Evolutionary conservation across 2,888 invertebrate genomes (phyloP), one percentile per base, ranked within the genome.

Genomic region (Mycalesis mineus): DNA sequence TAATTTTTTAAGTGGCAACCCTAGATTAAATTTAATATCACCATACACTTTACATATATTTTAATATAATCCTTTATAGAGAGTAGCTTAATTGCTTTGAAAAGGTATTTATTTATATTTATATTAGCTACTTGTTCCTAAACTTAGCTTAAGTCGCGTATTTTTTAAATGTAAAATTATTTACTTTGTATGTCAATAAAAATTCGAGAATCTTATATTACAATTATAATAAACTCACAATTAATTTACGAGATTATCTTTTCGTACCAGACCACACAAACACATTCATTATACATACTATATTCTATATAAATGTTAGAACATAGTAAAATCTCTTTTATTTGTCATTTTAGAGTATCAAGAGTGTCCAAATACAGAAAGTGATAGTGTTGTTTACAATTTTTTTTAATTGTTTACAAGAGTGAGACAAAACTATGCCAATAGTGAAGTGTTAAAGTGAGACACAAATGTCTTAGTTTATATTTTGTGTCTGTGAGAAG

Each of bases 131-230:
- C 14, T 47, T 47, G 33, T 22, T 28, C 22, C 37, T 49, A 39
- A 39, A n/a, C 39, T 39, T 49, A 29, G 29, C 6, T 44, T 40
- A 37, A 49, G 37, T 39, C 39, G n/a, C 49, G 6, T 15, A 39
- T 14, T 37, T 15, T 37, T 39, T 48, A 5, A 17, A n/a, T 49
- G 13, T 14, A 49, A 49, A 49, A 39, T 13, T 11, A 37, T 36
- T 14, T 28, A 17, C 2, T 37, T 49, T 28, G 13, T 49, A 49
- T 49, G 37, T 28, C 22, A 39, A 39, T 14, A 28, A 28, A 39
- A 39, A 49, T 49, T 49, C 37, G 49, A 49, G 49, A 39, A 22
- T 37, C 31, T 49, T 49, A 37, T 1, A 13, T 28, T 9, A 37
- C 6, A 49, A 33, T n/a, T 37, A 49, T 22, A 37, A 14, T 39